phyloP scores from a whole-genome alignment of 2,888 invertebrate species.

The Agrochola lychnidis region DNA sequence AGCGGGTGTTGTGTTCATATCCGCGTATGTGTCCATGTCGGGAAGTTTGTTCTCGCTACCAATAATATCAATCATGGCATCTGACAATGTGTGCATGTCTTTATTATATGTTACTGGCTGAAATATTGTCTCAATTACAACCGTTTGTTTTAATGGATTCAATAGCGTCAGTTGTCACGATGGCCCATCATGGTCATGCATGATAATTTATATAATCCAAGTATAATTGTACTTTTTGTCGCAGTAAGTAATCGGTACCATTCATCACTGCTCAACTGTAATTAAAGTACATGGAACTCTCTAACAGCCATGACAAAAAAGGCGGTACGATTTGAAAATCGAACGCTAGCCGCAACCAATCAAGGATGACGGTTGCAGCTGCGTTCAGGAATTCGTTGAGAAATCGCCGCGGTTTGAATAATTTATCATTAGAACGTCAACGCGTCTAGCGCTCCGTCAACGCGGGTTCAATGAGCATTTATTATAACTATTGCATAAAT shows the following conservation, averaged over 20 bases:
- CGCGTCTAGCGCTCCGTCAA: constrained; percentile 56
- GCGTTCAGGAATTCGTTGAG: constrained; percentile 89
- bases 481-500: constrained; percentile 58
- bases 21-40: constrained; percentile 56
- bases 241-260: constrained; percentile 43
- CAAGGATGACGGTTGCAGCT: constrained; percentile 86
- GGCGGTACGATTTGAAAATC: constrained; percentile 79
- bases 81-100: constrained; percentile 32
- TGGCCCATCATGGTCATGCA: constrained; percentile 21
- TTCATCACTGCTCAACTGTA: constrained; percentile 49
- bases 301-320: constrained; percentile 67
- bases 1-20: constrained; percentile 54
- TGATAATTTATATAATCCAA: constrained; percentile 32
- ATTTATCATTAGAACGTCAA: constrained; percentile 78
- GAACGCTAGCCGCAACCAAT: constrained; percentile 78
- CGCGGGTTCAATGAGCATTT: constrained; percentile 63
- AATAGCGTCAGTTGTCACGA: constrained; percentile 9
- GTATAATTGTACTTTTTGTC: constrained; percentile 40
- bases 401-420: constrained; percentile 87
- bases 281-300: constrained; percentile 63
- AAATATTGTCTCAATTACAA: constrained; percentile 13
- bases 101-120: constrained; percentile 12
- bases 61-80: constrained; percentile 53
- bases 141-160: constrained; percentile 22
- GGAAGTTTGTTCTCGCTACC: constrained; percentile 59